These are phyloP conservation scores for Lasiurus borealis DNA, from an alignment of 2,113 vertebrate species.

Conservation along the genomic window DNA sequence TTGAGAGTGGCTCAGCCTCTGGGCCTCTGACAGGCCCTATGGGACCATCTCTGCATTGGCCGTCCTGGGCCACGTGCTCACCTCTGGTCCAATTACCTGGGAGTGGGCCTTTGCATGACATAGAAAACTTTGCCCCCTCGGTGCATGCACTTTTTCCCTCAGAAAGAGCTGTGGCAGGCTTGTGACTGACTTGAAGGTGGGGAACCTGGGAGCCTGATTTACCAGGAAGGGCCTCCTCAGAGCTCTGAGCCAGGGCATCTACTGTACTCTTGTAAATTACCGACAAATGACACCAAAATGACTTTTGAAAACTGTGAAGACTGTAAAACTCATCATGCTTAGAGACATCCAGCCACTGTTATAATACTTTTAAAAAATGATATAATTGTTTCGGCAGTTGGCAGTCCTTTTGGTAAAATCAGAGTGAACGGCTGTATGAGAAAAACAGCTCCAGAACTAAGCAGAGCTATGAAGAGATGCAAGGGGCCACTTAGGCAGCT, in stretches of 20 bases:
- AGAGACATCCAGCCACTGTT: slow-evolving; percentile 1
- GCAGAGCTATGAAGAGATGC: slow-evolving; percentile 44
- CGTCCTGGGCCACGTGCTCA: not conserved
- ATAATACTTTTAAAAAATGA: slow-evolving; percentile 47
- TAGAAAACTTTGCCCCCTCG: not conserved
- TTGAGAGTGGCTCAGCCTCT: not conserved
- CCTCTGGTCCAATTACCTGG: not conserved
- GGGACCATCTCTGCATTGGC: not conserved
- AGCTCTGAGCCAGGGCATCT: not conserved
- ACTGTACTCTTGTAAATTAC: not conserved
- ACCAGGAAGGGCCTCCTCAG: not conserved
- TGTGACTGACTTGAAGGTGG: not conserved
- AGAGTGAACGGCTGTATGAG: not conserved
- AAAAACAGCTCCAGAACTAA: slow-evolving; percentile 49
- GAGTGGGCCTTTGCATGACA: not conserved
- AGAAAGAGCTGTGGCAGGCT: not conserved
- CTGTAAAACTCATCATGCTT: slow-evolving; percentile 16
- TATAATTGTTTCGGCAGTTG: slow-evolving; percentile 47
- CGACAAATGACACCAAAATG: not conserved
- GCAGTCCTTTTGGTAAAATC: slow-evolving; percentile 22
- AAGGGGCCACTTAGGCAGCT: not conserved
- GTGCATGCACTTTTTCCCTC: not conserved
- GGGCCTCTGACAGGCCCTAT: not conserved
- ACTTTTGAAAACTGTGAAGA: slow-evolving; percentile 22
- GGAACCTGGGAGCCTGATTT: not conserved